Evolutionary conservation across 2,888 invertebrate genomes (phyloP), one percentile per base, ranked within the genome.

Genomic region (Ectropis crepuscularia): DNA sequence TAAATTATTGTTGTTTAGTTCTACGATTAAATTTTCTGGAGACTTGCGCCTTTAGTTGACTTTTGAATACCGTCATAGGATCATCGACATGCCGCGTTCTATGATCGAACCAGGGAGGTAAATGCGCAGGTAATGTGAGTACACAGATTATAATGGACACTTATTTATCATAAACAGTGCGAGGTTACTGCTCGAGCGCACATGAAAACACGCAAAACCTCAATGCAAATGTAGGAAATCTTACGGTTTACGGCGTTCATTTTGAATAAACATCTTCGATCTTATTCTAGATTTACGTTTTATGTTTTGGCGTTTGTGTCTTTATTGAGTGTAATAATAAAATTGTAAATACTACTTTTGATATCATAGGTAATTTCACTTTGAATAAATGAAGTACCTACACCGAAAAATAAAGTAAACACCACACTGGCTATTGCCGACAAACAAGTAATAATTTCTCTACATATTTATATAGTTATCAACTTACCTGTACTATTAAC

Each of bases 61-160:
- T 12, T 50, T 36, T 50, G 46, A 37, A 38, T 48, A 45, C 16
- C 38, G 53, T 54, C 43, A 48, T 37, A 49, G 49, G 58, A 61
- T 70, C 69, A 71, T 59, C 68, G 61, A 63, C 57, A 62, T 63
- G 46, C 43, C 49, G 57, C 60, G 37, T 51, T 60, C 41, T 57
- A 61, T 45, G 53, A 48, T 59, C 53, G 45, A 58, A 46, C 36
- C 41, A 51, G 38, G 45, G 57, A 53, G 68, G 68, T 62, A 69
- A 73, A 71, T 73, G 68, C 57, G 16, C 48, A 59, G 62, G 71
- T 72, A 74, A 73, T 63, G 61, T 70, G 66, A 76, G 69, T 70
- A 68, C 54, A 47, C 51, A 61, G 16, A 28, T 51, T 62, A 60
- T 55, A 72, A 72, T 68, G 71, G 57, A 5, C 10, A 65, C 57